Base-by-base conservation (phyloP, 2,888 invertebrate genomes). In the Linnaemya vulpina region DNA sequence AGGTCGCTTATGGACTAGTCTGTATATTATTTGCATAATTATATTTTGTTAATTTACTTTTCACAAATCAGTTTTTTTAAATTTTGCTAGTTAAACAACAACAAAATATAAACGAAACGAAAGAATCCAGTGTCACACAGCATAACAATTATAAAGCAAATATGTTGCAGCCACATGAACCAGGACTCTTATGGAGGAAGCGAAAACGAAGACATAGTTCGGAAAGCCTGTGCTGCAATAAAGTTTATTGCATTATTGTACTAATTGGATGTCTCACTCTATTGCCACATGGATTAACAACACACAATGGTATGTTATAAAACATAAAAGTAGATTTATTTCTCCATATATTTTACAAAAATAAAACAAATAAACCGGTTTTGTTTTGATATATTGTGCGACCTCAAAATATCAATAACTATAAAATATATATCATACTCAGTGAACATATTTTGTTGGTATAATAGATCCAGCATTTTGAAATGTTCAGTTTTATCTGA, bases 291-390 rank as follows among this genome's bases (percentile, higher is more conserved):
- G 80, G 74, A 68, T 43, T 35, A 68, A 62, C 80, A 68, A 74
- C 74, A 62, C n/a, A 60, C 11, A 81, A 53, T 51, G 80, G 80
- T 81, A 22, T 75, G 80, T 74, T 35, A 17, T 22, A 53, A 58
- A 58, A 65, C n/a, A 67, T 0, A 49, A 0, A 46, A 13, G 17
- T 8, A 62, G 20, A 20, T 4, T 15, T n/a, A 62, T 20, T 10
- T 40, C 13, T 40, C 40, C 40, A 40, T 3, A 13, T 40, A 11
- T 49, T 0, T 17, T 46, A 11, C 2, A 30, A 46, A 46, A 49
- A 17, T 5, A n/a, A 49, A 49, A n/a, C 11, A 40, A 40, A 11
- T 13, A 2, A 40, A 11, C 13, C 1, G 40, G 40, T 40, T 40
- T 40, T 13, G 11, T 3, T 40, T 40, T 40, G 11, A 40, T 11